Conservation (phyloP, 2,113 vertebrate species). For the Hydropotes inermis region DNA sequence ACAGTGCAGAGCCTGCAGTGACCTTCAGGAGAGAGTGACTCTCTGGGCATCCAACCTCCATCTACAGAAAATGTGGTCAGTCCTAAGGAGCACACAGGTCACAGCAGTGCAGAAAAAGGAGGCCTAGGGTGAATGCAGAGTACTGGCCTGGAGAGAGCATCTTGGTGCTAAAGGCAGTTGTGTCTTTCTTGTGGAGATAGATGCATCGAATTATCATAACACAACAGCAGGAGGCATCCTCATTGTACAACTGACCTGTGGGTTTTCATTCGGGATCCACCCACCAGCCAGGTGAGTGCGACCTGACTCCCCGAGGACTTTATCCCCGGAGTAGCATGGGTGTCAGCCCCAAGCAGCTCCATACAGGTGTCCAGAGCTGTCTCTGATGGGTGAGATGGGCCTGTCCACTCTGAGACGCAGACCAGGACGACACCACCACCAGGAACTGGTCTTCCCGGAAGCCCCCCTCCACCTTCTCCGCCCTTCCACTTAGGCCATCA, state of each 20-base stretch:
- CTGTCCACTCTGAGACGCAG: background rate
- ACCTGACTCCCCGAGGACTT: background rate
- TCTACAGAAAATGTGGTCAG: background rate
- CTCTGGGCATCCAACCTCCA: background rate
- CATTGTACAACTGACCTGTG: background rate
- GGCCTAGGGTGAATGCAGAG: background rate
- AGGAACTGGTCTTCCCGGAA: background rate
- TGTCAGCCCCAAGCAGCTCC: background rate
- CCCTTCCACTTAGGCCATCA: background rate
- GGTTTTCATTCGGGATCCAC: background rate
- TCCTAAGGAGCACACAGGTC: background rate
- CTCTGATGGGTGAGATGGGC: background rate
- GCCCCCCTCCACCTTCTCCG: background rate
- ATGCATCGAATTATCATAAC: background rate
- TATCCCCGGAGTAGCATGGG: background rate
- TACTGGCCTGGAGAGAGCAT: background rate
- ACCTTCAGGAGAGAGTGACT: background rate
- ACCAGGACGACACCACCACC: accelerated
- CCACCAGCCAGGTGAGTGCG: background rate
- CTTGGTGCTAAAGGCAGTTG: background rate
- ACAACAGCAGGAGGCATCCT: background rate
- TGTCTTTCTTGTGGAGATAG: background rate
- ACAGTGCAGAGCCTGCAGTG: background rate
- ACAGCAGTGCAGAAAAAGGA: background rate
- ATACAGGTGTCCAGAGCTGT: background rate